Evolutionary conservation across 2,113 vertebrate genomes (phyloP).

Genomic region (Petromus typicus): DNA sequence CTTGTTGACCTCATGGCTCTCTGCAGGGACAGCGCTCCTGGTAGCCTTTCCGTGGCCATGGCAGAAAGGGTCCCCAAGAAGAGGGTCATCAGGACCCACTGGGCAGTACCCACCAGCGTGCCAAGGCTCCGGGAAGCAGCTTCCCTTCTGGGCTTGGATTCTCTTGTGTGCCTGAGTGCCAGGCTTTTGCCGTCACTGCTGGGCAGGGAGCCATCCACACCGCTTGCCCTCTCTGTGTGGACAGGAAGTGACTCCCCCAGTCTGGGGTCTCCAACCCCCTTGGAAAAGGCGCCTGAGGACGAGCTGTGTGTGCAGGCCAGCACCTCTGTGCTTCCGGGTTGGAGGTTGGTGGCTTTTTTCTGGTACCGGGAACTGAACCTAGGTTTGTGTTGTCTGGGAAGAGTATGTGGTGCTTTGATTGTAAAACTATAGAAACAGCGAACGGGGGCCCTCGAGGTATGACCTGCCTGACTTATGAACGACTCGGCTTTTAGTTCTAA

Average conservation of each 20-base stretch:
- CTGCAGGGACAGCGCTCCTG: not conserved
- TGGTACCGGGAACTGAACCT: no score
- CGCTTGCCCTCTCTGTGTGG: not conserved
- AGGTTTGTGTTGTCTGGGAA: not conserved
- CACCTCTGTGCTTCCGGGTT: not conserved
- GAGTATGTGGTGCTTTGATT: not conserved
- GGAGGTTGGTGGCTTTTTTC: not conserved
- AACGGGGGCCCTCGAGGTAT: not conserved
- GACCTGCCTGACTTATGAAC: no score
- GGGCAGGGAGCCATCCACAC: not conserved
- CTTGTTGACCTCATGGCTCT: not conserved
- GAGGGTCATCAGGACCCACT: not conserved
- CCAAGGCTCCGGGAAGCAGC: no score
- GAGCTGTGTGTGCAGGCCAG: not conserved
- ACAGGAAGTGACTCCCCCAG: not conserved
- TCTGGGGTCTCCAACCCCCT: not conserved
- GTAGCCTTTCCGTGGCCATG: not conserved
- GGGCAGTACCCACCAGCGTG: not conserved
- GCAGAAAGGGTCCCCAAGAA: not conserved
- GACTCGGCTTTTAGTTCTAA: no score
- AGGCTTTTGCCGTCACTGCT: not conserved
- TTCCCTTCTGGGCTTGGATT: no score
- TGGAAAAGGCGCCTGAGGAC: no score
- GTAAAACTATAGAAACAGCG: not conserved
- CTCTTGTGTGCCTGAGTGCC: not conserved